Conservation (phyloP, 2,888 invertebrate species). For the Drosophila conformis region DNA sequence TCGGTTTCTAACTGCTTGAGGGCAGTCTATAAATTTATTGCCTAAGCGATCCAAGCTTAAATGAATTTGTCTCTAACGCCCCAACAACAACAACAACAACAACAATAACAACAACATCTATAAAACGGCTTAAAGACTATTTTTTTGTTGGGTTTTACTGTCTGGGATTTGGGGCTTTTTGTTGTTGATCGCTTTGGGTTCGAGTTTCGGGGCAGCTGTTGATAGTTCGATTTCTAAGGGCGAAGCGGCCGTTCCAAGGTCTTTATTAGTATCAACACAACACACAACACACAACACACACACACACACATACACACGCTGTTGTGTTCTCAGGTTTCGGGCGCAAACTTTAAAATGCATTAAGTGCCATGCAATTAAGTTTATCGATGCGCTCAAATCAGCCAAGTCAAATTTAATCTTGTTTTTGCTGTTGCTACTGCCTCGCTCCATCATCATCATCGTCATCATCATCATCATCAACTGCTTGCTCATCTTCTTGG, state of each 20-base stretch:
- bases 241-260: slow-evolving; percentile 63
- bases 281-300: slow-evolving; percentile 1
- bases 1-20: slow-evolving; percentile 42
- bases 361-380: slow-evolving; percentile 80
- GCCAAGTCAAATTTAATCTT: slow-evolving; percentile 65
- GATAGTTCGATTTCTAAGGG: slow-evolving; percentile 80
- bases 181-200: slow-evolving; percentile 2
- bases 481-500: not conserved
- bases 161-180: slow-evolving; percentile 11
- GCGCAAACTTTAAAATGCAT: slow-evolving; percentile 77
- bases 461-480: not conserved
- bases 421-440: slow-evolving; percentile 28
- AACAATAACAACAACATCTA: not conserved
- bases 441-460: not conserved
- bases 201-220: slow-evolving; percentile 64
- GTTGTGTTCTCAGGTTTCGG: slow-evolving; percentile 59
- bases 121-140: not conserved
- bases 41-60: slow-evolving; percentile 64
- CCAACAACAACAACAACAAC: slow-evolving; percentile 33
- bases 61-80: slow-evolving; percentile 82
- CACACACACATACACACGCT: not conserved
- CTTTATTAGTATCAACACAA: slow-evolving; percentile 63
- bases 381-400: slow-evolving; percentile 76
- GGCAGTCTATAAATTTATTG: slow-evolving; percentile 82
- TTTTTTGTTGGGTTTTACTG: slow-evolving; percentile 13